Evolutionary conservation across 2,888 invertebrate species (phyloP).

Genomic region (Perdita meconis): DNA sequence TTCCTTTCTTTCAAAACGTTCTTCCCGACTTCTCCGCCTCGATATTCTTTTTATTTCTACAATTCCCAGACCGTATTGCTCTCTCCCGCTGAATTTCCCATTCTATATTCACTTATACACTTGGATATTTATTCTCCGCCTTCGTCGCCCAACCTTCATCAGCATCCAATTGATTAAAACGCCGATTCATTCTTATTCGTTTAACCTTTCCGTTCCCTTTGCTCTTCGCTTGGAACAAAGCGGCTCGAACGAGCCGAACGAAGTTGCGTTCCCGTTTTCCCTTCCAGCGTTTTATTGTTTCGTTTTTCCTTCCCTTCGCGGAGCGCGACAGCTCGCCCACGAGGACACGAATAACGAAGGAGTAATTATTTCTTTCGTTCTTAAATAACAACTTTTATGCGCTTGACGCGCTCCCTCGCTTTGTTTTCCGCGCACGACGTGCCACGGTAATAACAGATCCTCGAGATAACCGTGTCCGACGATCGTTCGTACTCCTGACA

Average conservation of each 20-base stretch:
- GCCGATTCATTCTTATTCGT: too few species aligned
- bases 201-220: background rate
- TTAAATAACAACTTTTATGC: constrained; percentile 23
- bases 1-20: background rate
- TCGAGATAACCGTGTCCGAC: constrained; percentile 55
- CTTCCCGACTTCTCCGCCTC: background rate
- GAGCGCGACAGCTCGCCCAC: background rate
- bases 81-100: background rate
- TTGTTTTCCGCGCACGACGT: constrained; percentile 39
- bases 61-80: background rate
- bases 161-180: too few species aligned
- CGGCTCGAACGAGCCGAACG: background rate
- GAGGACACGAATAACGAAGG: constrained; percentile 1
- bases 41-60: background rate
- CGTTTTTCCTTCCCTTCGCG: background rate
- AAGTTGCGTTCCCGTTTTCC: background rate
- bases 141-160: too few species aligned
- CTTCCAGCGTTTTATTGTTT: background rate
- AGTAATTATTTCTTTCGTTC: constrained; percentile 23
- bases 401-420: constrained; percentile 24
- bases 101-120: too few species aligned
- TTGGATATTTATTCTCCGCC: too few species aligned
- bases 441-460: constrained; percentile 56
- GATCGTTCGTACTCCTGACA: constrained; percentile 62
- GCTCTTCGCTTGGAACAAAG: background rate